Evolutionary conservation across 2,888 invertebrate genomes (phyloP), one percentile per base, ranked within the genome.

Genomic region (Noctua fimbriata): DNA sequence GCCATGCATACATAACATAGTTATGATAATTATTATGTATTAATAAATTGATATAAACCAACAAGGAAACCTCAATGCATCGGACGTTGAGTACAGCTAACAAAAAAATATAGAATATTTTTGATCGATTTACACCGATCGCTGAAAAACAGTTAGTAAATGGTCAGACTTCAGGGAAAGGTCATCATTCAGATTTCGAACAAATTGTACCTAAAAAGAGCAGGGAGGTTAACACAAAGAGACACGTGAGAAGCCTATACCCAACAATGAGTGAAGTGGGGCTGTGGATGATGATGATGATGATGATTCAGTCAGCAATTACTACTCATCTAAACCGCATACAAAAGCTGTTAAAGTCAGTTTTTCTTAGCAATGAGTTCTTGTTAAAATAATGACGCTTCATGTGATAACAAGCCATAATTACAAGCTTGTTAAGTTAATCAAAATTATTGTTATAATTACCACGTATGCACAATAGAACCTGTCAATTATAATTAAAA

Each of bases 41-140:
- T 85, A 82, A 82, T 83, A 86, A 85, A 88, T 86, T 86, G 69
- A 84, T 83, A 73, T 58, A 67, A 73, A 76, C 58, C 58, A 81
- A 58, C 73, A 78, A 75, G 69, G 76, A 73, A 83, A 69, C 76
- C 76, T 77, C 79, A 82, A 69, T 71, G 41, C 41, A 75, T 52
- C 0, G 49, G 36, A 49, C 1, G 73, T 36, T 49, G n/a, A 4
- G 75, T 87, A 87, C 66, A 21, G 84, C 63, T n/a, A 58, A 76
- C 18, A 87, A 72, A 77, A 81, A 76, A 9, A 24, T 12, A 41
- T 1, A 6, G 28, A 72, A 16, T 3, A 21, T 6, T 3, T 4
- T 67, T 73, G 1, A 18, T 18, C 12, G 18, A 4, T 28, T 49
- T 7, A 2, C 10, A 66, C 16, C 16, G 28, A 28, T 63, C 63